Conservation (phyloP, 2,888 invertebrate genomes). For the Petrolisthes manimaculis region DNA sequence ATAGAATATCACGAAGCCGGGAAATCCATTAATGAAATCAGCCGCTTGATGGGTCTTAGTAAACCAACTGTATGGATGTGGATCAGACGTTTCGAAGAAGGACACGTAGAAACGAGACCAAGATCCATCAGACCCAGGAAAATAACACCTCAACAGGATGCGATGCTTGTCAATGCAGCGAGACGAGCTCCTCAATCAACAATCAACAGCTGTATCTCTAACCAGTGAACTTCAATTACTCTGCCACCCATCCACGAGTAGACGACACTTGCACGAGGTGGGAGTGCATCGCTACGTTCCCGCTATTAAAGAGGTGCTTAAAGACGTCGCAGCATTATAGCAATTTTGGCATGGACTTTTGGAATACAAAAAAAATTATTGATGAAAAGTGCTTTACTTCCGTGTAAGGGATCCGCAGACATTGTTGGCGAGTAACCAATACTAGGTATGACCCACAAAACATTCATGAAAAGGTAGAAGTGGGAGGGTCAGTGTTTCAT, state of each 20-base stretch:
- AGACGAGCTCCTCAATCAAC: conserved; percentile 9
- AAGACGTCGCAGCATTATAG: background rate
- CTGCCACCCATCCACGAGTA: background rate
- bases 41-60: background rate
- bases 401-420: background rate
- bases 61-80: background rate
- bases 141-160: background rate
- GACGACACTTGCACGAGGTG: background rate
- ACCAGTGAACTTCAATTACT: background rate
- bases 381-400: background rate
- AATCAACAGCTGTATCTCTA: background rate
- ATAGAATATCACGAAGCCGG: background rate
- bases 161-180: background rate
- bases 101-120: background rate
- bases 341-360: background rate
- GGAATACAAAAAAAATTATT: background rate
- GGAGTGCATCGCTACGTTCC: conserved; percentile 4
- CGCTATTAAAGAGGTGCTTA: background rate
- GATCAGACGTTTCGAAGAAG: background rate
- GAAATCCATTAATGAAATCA: background rate
- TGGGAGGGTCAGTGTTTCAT: background rate
- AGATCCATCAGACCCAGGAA: background rate
- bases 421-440: background rate
- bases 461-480: background rate
- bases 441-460: background rate